phyloP scores from a whole-genome alignment of 2,888 invertebrate species.

The Mamestra brassicae region DNA sequence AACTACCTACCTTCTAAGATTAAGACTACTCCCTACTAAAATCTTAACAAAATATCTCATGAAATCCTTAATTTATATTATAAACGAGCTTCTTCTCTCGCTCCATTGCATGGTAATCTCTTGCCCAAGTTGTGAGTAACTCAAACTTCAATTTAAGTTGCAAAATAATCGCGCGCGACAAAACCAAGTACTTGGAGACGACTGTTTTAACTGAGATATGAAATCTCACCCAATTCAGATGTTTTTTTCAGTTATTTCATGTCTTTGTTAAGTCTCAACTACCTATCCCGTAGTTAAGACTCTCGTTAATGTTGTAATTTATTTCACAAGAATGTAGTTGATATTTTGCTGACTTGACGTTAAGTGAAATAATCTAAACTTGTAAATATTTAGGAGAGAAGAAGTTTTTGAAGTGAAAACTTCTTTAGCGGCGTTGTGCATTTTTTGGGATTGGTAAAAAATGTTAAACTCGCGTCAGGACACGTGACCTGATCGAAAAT shows the following conservation, averaged over 20 bases:
- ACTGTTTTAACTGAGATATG: slow-evolving; percentile 62
- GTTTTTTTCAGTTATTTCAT: slow-evolving; percentile 49
- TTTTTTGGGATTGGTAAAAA: too few species aligned
- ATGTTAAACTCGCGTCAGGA: too few species aligned
- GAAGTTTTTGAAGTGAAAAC: too few species aligned
- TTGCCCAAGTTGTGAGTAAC: slow-evolving; percentile 50
- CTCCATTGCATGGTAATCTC: slow-evolving; percentile 46
- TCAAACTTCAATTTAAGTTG: slow-evolving; percentile 65
- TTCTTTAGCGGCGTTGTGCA: too few species aligned
- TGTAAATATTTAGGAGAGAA: too few species aligned
- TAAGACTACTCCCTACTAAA: too few species aligned
- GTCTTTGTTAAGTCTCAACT: slow-evolving; percentile 29
- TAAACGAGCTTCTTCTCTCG: slow-evolving; percentile 19
- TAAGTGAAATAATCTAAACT: too few species aligned
- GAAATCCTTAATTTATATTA: slow-evolving; percentile 20
- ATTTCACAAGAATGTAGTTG: not conserved
- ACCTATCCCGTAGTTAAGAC: slow-evolving; percentile 22
- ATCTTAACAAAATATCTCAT: not conserved
- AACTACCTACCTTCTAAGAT: too few species aligned
- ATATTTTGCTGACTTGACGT: too few species aligned
- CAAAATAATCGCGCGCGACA: slow-evolving; percentile 56
- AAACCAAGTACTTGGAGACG: slow-evolving; percentile 46
- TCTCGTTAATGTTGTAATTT: slow-evolving; percentile 27
- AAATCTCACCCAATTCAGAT: slow-evolving; percentile 57
- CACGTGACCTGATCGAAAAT: too few species aligned